Conservation (phyloP, 2,888 invertebrate species). For the Exocentrus adspersus region DNA sequence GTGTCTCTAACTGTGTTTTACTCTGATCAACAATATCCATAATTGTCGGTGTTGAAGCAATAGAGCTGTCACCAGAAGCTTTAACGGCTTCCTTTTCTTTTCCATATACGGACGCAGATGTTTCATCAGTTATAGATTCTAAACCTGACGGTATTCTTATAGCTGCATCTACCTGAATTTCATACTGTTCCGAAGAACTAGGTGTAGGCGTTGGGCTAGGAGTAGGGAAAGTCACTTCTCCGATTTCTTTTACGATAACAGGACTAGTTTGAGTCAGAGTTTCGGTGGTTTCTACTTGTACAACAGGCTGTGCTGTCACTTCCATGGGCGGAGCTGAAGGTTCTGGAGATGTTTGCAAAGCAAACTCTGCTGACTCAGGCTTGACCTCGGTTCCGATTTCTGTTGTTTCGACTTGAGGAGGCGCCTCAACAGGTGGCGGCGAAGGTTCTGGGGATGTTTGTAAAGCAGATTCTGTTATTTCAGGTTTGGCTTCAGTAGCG, state of each 20-base stretch:
- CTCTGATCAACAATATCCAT: conserved; percentile 4
- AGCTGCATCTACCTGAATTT: conserved; percentile 70
- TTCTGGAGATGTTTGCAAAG: conserved; percentile 45
- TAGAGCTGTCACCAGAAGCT: background rate
- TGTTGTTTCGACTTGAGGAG: conserved; percentile 34
- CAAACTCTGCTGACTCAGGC: conserved; percentile 35
- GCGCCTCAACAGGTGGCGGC: conserved; percentile 31
- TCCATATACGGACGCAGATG: background rate
- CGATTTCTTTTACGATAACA: conserved; percentile 62
- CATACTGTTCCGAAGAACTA: conserved; percentile 61
- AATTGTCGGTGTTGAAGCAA: conserved; percentile 4
- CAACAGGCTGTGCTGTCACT: conserved; percentile 39
- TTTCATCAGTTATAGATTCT: conserved; percentile 36
- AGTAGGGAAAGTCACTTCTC: conserved; percentile 40
- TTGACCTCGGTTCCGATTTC: conserved; percentile 48
- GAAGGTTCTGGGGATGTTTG: conserved; percentile 46
- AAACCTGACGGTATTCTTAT: conserved; percentile 65
- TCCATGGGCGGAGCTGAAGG: conserved; percentile 33
- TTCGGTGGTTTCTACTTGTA: conserved; percentile 58
- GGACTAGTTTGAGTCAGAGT: conserved; percentile 70
- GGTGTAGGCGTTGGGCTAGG: conserved; percentile 45
- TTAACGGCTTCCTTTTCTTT: conserved; percentile 5
- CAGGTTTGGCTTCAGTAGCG: conserved; percentile 44
- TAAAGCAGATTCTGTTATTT: conserved; percentile 31
- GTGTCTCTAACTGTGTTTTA: conserved; percentile 7